Evolutionary conservation across 2,888 invertebrate genomes (phyloP).

Genomic region (Theretra japonica): DNA sequence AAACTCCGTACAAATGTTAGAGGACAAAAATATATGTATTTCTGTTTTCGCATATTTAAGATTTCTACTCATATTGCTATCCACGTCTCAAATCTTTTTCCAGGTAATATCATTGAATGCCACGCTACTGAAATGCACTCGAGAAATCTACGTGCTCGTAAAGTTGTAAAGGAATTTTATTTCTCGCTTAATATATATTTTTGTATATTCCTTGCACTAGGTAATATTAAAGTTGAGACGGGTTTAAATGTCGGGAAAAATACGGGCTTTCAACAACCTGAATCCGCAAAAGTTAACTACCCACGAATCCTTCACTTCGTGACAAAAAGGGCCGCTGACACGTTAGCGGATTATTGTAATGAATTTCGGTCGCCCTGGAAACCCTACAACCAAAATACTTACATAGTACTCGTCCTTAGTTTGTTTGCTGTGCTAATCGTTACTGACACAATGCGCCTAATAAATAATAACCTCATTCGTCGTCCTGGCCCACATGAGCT

Average conservation of each 20-base stretch:
- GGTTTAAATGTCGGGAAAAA: neutral
- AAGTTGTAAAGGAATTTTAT: neutral
- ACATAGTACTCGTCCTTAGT: neutral
- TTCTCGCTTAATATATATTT: neutral
- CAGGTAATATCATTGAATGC: neutral
- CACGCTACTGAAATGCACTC: neutral
- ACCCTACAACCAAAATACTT: neutral
- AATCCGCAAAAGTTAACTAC: neutral
- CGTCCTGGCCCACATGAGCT: conserved; percentile 4
- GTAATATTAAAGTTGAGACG: conserved; percentile 2
- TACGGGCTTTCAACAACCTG: neutral
- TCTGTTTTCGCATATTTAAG: neutral
- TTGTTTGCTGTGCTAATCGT: conserved; percentile 11
- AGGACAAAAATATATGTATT: neutral
- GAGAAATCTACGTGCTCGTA: neutral
- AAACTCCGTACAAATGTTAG: neutral
- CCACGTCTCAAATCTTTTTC: neutral
- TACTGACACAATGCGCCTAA: conserved; percentile 3
- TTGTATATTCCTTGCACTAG: neutral
- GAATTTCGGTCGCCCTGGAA: conserved; percentile 2
- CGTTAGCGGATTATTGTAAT: neutral
- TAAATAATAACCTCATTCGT: conserved; percentile 16
- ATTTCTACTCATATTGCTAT: neutral
- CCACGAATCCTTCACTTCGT: neutral
- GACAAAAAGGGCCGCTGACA: neutral